Evolutionary conservation across 2,888 invertebrate genomes (phyloP).

Genomic region (Tetheella fluctuosa): DNA sequence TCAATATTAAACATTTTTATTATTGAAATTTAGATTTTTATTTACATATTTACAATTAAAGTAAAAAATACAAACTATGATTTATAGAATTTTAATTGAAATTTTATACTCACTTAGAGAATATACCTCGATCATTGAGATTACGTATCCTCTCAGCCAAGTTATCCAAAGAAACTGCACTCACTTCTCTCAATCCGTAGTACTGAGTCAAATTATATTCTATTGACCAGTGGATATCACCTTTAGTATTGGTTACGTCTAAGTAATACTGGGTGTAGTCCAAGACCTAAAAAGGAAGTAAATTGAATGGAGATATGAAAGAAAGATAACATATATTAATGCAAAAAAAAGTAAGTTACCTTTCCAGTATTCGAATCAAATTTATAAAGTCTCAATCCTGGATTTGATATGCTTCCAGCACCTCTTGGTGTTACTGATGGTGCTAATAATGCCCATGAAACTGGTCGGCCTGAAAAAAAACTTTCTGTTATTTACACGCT

Average conservation of each 20-base stretch:
- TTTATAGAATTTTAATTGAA: too few relatives aligned
- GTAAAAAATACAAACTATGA: too few relatives aligned
- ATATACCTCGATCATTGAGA: conserved; percentile 86
- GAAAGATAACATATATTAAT: too few relatives aligned
- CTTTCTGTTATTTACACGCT: conserved; percentile 16
- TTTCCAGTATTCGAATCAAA: conserved; percentile 95
- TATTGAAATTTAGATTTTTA: too few relatives aligned
- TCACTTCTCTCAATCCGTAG: conserved; percentile 91
- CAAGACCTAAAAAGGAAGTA: conserved; percentile 85
- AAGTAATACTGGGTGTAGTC: conserved; percentile 96
- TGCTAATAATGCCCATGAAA: conserved; percentile 94
- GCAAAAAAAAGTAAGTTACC: conserved; percentile 68
- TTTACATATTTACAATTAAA: too few relatives aligned
- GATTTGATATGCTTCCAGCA: conserved; percentile 93
- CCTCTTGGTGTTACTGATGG: conserved; percentile 96
- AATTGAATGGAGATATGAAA: neutral
- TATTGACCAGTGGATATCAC: conserved; percentile 90
- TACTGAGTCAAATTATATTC: conserved; percentile 95
- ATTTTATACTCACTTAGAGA: conserved; percentile 86
- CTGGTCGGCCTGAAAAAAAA: conserved; percentile 87
- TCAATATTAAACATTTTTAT: too few relatives aligned
- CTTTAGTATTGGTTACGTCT: conserved; percentile 88
- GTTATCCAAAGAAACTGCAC: conserved; percentile 89
- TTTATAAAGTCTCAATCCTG: conserved; percentile 94
- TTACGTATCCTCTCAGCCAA: conserved; percentile 92